Evolutionary conservation across 2,113 vertebrate genomes (phyloP).

Genomic region (Procavia capensis): DNA sequence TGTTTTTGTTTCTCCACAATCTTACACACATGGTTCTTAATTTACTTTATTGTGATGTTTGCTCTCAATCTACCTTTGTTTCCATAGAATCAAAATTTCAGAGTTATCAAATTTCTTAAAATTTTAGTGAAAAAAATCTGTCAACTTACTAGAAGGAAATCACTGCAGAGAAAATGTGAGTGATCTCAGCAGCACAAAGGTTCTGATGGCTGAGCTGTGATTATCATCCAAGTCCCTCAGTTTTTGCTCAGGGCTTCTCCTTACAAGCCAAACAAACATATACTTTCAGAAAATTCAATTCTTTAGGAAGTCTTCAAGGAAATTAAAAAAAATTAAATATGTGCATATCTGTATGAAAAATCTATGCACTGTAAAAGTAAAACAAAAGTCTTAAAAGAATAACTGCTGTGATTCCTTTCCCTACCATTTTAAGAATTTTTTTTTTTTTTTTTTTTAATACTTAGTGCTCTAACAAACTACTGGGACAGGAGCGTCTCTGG

Average conservation of each 20-base stretch:
- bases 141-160: not conserved
- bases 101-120: not conserved
- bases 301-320: not conserved
- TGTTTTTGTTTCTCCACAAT: not conserved
- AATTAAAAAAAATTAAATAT: not conserved
- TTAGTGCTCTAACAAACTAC: not conserved
- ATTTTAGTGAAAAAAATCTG: not conserved
- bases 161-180: not conserved
- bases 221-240: not conserved
- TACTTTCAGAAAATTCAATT: not conserved
- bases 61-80: not conserved
- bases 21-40: not conserved
- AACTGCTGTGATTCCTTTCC: not conserved
- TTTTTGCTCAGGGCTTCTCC: not conserved
- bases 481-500: not conserved
- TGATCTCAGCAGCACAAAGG: not conserved
- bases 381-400: conserved; percentile 11
- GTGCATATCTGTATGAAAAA: not conserved
- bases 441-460: not conserved
- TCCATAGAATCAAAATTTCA: not conserved
- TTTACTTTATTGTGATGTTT: not conserved
- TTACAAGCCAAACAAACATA: not conserved
- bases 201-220: not conserved
- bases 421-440: not conserved
- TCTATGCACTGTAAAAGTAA: not conserved